Conservation (phyloP, 2,888 invertebrate species). For the Amiota mariae region DNA sequence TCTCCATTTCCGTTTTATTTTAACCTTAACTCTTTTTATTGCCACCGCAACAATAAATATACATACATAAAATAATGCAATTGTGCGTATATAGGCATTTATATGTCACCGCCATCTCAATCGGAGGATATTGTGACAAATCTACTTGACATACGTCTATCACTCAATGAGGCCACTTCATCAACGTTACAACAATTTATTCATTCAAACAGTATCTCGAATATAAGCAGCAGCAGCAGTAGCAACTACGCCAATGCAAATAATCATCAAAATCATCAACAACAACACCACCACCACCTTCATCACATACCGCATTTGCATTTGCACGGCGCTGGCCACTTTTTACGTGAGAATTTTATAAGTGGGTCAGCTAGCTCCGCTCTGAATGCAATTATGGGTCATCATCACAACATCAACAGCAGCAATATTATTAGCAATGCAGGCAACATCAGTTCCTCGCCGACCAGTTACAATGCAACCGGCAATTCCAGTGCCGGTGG, state of each 20-base stretch:
- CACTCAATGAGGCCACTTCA: slow-evolving; percentile 70
- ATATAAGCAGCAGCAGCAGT: slow-evolving; percentile 50
- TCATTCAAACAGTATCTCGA: slow-evolving; percentile 59
- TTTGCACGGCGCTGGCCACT: slow-evolving; percentile 68
- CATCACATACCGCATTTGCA: slow-evolving; percentile 65
- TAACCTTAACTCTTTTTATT: not conserved
- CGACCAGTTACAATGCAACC: slow-evolving; percentile 61
- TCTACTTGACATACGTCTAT: slow-evolving; percentile 70
- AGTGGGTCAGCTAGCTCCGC: slow-evolving; percentile 71
- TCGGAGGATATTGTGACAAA: slow-evolving; percentile 69
- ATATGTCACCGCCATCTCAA: slow-evolving; percentile 63
- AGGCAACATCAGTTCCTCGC: slow-evolving; percentile 55
- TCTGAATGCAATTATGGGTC: slow-evolving; percentile 69
- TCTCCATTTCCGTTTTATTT: slow-evolving; percentile 21
- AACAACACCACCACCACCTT: slow-evolving; percentile 46
- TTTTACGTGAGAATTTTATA: slow-evolving; percentile 68
- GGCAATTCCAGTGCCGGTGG: slow-evolving; percentile 75
- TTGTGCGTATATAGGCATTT: slow-evolving; percentile 64
- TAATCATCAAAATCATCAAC: slow-evolving; percentile 27
- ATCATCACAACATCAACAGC: slow-evolving; percentile 51
- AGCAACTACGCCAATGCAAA: slow-evolving; percentile 29
- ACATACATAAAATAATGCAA: not conserved
- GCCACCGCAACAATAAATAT: slow-evolving; percentile 8
- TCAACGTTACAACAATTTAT: slow-evolving; percentile 60
- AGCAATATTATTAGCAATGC: slow-evolving; percentile 45